Evolutionary conservation across 2,113 vertebrate genomes (phyloP), one percentile per base, ranked within the genome.

Genomic region (Macaca mulatta): DNA sequence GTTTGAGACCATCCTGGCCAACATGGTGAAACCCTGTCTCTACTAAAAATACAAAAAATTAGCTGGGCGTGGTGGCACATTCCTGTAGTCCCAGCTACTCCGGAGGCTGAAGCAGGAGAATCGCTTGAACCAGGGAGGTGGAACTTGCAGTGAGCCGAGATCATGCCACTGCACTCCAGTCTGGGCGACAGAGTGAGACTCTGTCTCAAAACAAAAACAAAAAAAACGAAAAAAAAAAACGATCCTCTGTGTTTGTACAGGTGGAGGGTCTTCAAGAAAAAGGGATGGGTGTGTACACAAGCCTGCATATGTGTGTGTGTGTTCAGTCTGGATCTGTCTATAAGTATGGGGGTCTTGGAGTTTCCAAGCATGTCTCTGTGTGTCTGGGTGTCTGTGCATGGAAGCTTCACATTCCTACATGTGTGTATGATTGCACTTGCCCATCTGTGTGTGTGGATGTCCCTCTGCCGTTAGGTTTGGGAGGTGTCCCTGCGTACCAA

Each of bases 171-270:
- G 52, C 52, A 55, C 52, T 55, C 52, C 52, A 55, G 18, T 20
- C 52, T 55, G 52, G 52, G 52, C 0, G 52, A 55, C 52, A 55
- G 52, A 55, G 52, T 55, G 52, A 55, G 52, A 55, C 52, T 52
- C 52, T 55, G 52, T 55, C 52, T 55, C 52, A 55, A 55, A 55
- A 20, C 52, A 55, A 20, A 55, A 20, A 55, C 52, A 55, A 55
- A 55, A 38, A 0, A 55, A 55, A 55, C 18, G 17, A 55, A 55
- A 55, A 55, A 55, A 18, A 52, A 55, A 55, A 98, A 57, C 25
- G 0, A 23, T 78, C 80, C 50, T 11, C 69, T 89, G 69, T 89
- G 55, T 90, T 96, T 98, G 79, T n/a, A 77, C 79, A 93, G 79
- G 25, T 89, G 61, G 6, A 77, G 67, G 82, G 45, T 57, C 35